Evolutionary conservation across 2,113 vertebrate genomes (phyloP), one percentile per base, ranked within the genome.

Genomic region (Camelus bactrianus): DNA sequence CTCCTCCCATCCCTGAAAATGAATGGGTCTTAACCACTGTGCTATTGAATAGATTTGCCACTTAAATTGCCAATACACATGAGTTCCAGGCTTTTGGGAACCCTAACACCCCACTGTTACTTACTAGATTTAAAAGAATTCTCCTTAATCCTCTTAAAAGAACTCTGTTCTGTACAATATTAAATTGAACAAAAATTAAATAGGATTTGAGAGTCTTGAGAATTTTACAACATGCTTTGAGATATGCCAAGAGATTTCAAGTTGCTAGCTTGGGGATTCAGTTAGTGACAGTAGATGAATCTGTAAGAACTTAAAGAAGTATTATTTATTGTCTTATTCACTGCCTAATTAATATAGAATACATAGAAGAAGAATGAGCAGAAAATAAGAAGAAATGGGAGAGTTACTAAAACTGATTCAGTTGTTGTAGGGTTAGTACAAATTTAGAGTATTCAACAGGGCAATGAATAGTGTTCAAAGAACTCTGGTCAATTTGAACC

Each of bases 141-240:
- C 14, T 26, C 14, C 73, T 86, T 64, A 75, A 8, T 72, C 4
- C 56, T 89, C 32, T 52, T 46, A 75, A 72, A 75, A 94, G 30
- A 75, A 46, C 13, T 75, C 65, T 62, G 14, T 60, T 60, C 22
- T 32, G 16, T 52, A 54, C 56, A 82, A 79, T 58, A 62, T 38
- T 70, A 65, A 94, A 95, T 92, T 81, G 9, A 92, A 58, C 76
- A 17, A 80, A 88, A 92, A 89, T 24, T 76, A 96, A 92, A 54
- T 28, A 17, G 32, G 11, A 86, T 80, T 65, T 58, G 42, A 60
- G 89, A 79, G 35, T 76, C 46, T 95, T 86, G 73, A 81, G 48
- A 94, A 86, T 72, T 95, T 79, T 83, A 22, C 35, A 84, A 19
- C 22, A 50, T 64, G 38, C n/a, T 91, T 80, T 89, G 42, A 94